These are phyloP conservation scores for Ceratina japonica DNA, from an alignment of 1,140 invertebrate genomes.

Conservation along the genomic window DNA sequence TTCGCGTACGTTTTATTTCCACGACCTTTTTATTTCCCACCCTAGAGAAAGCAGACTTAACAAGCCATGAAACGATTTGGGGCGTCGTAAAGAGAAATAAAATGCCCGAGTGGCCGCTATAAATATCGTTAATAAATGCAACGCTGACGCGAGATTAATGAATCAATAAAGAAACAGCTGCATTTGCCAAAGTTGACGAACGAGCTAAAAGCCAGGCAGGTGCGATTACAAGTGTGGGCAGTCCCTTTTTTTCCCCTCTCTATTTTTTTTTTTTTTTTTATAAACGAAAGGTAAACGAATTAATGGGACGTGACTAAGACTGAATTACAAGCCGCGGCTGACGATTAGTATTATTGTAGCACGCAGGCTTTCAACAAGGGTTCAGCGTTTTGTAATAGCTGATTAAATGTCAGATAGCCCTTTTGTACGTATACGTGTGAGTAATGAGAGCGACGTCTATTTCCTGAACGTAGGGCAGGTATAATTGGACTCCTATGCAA, in stretches of 20 bases:
- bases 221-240: background rate
- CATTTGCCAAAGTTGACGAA: conserved; percentile 10
- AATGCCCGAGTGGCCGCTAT: background rate
- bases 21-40: background rate
- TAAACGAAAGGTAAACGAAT: conserved; percentile 4
- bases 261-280: background rate
- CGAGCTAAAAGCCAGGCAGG: conserved; percentile 2
- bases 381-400: background rate
- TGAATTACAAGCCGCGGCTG: background rate
- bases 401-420: background rate
- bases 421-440: background rate
- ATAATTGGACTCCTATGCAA: background rate
- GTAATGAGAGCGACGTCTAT: background rate
- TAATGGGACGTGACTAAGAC: background rate
- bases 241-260: no score
- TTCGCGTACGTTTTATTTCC: background rate
- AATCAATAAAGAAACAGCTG: conserved; percentile 22
- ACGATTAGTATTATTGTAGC: background rate
- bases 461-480: background rate
- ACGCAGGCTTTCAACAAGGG: background rate
- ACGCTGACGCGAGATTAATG: background rate
- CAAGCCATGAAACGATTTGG: no score
- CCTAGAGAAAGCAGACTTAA: no score
- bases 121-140: background rate
- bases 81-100: no score